Percentiles rank a stretch among this genome's conserved stretches.
Evolutionary conservation across 2,797 vertebrate genomes (phyloP).

Genomic region (Melanotaenia pygmaea): DNA sequence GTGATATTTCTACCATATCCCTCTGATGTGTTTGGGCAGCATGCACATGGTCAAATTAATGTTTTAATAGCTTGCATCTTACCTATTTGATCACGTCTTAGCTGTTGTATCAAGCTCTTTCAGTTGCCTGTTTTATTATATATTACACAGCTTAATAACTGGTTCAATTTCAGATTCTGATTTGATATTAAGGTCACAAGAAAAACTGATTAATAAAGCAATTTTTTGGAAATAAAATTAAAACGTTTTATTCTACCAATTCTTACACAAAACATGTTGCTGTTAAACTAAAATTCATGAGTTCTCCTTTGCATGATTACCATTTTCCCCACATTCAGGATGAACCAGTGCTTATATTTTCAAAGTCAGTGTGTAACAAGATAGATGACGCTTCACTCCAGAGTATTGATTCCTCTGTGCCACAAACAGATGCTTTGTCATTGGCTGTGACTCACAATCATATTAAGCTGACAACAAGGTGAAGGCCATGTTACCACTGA

Average conservation of each 20-base stretch:
- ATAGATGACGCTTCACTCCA: conserved; percentile 56
- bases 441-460: conserved; percentile 63
- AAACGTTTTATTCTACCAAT: not conserved
- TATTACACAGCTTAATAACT: not conserved
- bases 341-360: conserved; percentile 48
- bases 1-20: too few species aligned
- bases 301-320: conserved; percentile 14
- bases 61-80: not conserved
- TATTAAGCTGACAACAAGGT: conserved; percentile 70
- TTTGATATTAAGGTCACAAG: not conserved
- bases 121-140: not conserved
- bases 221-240: not conserved
- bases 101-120: not conserved
- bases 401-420: conserved; percentile 65
- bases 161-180: not conserved
- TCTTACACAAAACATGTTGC: not conserved
- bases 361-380: conserved; percentile 60
- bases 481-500: conserved; percentile 66
- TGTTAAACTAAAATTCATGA: not conserved
- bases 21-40: not conserved
- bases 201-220: not conserved
- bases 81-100: not conserved
- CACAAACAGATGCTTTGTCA: conserved; percentile 71
- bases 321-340: conserved; percentile 35
- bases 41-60: not conserved